Base-by-base conservation (phyloP, 2,113 vertebrate species). In the Aegithalos caudatus region DNA sequence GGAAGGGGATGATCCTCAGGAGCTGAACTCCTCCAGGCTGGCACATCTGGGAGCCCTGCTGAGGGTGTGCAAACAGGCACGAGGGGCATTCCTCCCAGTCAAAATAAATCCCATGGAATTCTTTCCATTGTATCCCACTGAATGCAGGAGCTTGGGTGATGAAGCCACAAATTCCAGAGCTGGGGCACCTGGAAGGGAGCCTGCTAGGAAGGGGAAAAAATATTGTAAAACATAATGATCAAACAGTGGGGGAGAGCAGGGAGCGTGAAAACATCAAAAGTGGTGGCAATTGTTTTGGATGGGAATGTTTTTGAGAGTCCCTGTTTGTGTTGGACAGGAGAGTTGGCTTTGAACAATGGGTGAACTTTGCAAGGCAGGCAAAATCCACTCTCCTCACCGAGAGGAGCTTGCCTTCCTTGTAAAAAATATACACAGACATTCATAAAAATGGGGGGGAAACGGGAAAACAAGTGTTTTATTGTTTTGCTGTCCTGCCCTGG, bases 271-370 rank as follows among this genome's bases (percentile, higher is more conserved):
- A 96, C 96, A 96, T 97, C 96, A 96, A 94, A 96, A 92, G 95
- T 81, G 13, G 1, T 53, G 42, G 92, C 84, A 77, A 95, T 96
- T 97, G 94, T 96, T 97, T 84, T 73, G 91, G 89, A 95, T 72
- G 90, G 85, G 92, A 97, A 92, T 92, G 92, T 95, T 97, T 94
- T 91, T 19, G 58, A 82, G 93, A 96, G 97, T 22, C 89, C 84
- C 47, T 97, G 96, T 97, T 97, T 97, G 47, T 93, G 48, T 97
- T 97, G 96, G 97, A 97, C 80, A 56, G 85, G 31, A 66, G 87
- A 50, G 23, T 40, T 79, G 4, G 35, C 87, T 92, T 58, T 87
- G 96, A 97, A 97, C 97, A 97, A 95, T 96, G 80, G 92, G n/a
- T 67, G 85, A 95, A 95, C 96, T 96, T 33, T 95, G 95, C 95